Percentiles rank a stretch among this genome's conserved stretches.
Evolutionary conservation across 2,113 vertebrate species (phyloP).

Genomic region (Pseudorhombus dupliciocellatus): DNA sequence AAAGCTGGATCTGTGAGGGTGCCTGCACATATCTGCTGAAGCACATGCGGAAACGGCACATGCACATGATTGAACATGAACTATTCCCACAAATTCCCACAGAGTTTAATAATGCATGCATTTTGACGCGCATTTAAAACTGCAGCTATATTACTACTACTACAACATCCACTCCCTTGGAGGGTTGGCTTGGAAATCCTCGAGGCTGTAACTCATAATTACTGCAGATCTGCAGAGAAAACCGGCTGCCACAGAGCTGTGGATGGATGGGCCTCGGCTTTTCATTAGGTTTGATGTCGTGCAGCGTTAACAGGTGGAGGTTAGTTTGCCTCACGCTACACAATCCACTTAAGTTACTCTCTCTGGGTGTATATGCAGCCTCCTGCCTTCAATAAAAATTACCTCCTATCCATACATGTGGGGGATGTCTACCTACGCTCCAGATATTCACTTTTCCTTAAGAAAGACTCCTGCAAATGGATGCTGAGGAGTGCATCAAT

Average conservation of each 20-base stretch:
- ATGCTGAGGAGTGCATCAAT: slow-evolving; percentile 52
- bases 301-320: slow-evolving; percentile 49
- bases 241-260: neutral
- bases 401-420: slow-evolving; percentile 43
- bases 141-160: neutral
- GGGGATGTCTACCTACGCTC: slow-evolving; percentile 36
- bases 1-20: neutral
- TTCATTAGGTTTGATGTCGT: slow-evolving; percentile 49
- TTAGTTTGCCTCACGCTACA: slow-evolving; percentile 29
- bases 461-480: slow-evolving; percentile 28
- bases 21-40: neutral
- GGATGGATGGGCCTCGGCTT: slow-evolving; percentile 10
- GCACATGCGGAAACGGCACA: neutral
- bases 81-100: neutral
- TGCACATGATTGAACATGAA: neutral
- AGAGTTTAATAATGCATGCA: slow-evolving; percentile 14
- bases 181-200: slow-evolving; percentile 29
- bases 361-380: slow-evolving; percentile 9
- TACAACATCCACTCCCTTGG: neutral
- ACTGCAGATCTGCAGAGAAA: neutral
- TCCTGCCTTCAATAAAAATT: slow-evolving; percentile 28
- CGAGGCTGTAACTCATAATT: slow-evolving; percentile 6
- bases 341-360: slow-evolving; percentile 41
- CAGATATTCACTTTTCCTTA: slow-evolving; percentile 50
- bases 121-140: slow-evolving; percentile 7